phyloP scores from a whole-genome alignment of 1,140 invertebrate species.

The Drosophila lacteicornis region DNA sequence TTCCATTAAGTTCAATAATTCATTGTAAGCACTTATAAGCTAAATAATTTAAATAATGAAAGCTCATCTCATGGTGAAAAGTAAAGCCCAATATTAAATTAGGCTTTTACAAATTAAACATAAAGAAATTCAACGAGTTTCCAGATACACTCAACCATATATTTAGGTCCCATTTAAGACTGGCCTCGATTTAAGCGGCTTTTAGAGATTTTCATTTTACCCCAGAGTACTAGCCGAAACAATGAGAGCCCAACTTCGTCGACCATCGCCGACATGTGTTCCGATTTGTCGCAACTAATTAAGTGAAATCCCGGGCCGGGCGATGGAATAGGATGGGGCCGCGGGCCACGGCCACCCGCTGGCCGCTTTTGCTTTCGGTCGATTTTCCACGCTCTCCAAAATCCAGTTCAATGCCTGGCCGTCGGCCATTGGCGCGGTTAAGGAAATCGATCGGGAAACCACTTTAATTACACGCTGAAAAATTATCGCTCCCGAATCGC shows the following conservation, averaged over 20 bases:
- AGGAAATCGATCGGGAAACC: slow-evolving; percentile 62
- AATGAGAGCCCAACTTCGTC: not conserved
- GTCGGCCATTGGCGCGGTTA: slow-evolving; percentile 37
- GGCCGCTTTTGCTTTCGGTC: slow-evolving; percentile 56
- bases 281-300: slow-evolving; percentile 74
- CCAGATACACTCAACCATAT: no score
- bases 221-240: not conserved
- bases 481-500: slow-evolving; percentile 68
- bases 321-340: slow-evolving; percentile 15
- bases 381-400: slow-evolving; percentile 44
- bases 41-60: no score
- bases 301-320: slow-evolving; percentile 53
- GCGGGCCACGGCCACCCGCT: slow-evolving; percentile 51
- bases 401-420: slow-evolving; percentile 64
- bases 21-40: no score
- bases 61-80: no score
- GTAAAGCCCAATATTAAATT: no score
- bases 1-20: no score
- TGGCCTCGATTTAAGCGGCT: no score
- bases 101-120: no score
- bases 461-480: slow-evolving; percentile 60
- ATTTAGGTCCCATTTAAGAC: no score
- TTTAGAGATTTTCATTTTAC: not conserved
- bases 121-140: not conserved
- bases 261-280: slow-evolving; percentile 22